Evolutionary conservation across 2,888 invertebrate genomes (phyloP).

Genomic region (Serripes groenlandicus): DNA sequence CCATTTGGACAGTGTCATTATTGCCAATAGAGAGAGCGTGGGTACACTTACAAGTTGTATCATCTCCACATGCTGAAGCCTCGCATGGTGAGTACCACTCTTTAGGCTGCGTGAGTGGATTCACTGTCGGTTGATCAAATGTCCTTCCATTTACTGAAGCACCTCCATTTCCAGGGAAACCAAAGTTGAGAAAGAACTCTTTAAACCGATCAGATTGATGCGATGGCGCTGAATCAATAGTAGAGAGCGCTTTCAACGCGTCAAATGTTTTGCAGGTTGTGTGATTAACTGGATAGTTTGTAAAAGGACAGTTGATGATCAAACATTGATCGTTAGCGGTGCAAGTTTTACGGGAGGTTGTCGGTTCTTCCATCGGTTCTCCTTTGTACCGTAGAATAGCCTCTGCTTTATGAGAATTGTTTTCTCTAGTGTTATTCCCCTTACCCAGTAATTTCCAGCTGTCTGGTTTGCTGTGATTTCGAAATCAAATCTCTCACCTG

Average conservation of each 20-base stretch:
- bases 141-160: slow-evolving; percentile 75
- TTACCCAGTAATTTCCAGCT: slow-evolving; percentile 76
- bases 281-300: slow-evolving; percentile 58
- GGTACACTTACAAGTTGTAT: slow-evolving; percentile 75
- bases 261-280: slow-evolving; percentile 60
- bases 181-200: slow-evolving; percentile 81
- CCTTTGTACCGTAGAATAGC: slow-evolving; percentile 73
- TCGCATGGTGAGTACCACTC: slow-evolving; percentile 72
- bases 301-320: slow-evolving; percentile 75
- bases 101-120: slow-evolving; percentile 72
- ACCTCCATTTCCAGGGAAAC: slow-evolving; percentile 75
- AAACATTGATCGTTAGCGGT: slow-evolving; percentile 54
- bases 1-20: slow-evolving; percentile 77
- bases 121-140: slow-evolving; percentile 68
- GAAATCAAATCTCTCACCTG: slow-evolving; percentile 79
- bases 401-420: slow-evolving; percentile 50
- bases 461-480: slow-evolving; percentile 70
- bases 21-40: slow-evolving; percentile 68
- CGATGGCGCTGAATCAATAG: slow-evolving; percentile 60
- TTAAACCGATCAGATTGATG: slow-evolving; percentile 55
- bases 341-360: slow-evolving; percentile 47
- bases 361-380: slow-evolving; percentile 59
- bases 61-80: slow-evolving; percentile 65
- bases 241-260: slow-evolving; percentile 55
- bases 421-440: slow-evolving; percentile 70